Percentiles rank a stretch among this genome's conserved stretches.
Conservation (phyloP, 2,113 vertebrate species). For the Microcebus tavaratra region DNA sequence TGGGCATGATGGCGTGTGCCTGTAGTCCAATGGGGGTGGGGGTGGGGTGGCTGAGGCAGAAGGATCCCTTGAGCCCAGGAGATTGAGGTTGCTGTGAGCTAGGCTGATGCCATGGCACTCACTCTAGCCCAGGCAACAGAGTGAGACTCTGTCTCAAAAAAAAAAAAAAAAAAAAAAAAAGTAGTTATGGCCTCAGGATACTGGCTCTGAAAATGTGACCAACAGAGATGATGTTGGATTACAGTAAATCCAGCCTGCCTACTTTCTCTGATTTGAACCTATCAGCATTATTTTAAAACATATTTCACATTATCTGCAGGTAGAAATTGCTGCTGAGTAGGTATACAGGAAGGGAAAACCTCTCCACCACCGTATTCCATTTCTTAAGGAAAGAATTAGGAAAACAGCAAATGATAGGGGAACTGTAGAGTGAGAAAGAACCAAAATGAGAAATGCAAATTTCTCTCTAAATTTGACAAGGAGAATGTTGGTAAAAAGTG, state of each 20-base stretch:
- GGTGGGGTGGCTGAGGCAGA: no score
- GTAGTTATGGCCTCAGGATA: background rate
- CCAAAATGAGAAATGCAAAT: conserved; percentile 76
- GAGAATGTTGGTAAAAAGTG: conserved; percentile 64
- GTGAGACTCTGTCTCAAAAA: no score
- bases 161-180: background rate
- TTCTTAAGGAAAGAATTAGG: conserved; percentile 24
- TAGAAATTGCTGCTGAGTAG: conserved; percentile 3
- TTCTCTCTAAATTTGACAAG: conserved; percentile 62
- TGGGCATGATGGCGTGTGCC: no score
- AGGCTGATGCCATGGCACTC: no score
- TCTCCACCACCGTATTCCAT: background rate
- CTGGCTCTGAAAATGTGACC: background rate
- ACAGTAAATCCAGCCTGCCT: background rate
- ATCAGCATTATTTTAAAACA: conserved; percentile 49
- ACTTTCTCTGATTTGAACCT: conserved; percentile 12
- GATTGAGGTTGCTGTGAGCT: no score
- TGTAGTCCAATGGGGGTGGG: no score
- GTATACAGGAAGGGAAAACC: background rate
- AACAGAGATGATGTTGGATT: background rate
- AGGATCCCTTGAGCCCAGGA: no score
- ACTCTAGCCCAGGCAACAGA: no score
- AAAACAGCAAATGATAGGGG: background rate
- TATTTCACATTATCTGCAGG: conserved; percentile 16
- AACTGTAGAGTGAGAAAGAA: background rate